These are phyloP conservation scores for Drosophila cardini DNA, from an alignment of 1,140 invertebrate species.

Conservation along the genomic window DNA sequence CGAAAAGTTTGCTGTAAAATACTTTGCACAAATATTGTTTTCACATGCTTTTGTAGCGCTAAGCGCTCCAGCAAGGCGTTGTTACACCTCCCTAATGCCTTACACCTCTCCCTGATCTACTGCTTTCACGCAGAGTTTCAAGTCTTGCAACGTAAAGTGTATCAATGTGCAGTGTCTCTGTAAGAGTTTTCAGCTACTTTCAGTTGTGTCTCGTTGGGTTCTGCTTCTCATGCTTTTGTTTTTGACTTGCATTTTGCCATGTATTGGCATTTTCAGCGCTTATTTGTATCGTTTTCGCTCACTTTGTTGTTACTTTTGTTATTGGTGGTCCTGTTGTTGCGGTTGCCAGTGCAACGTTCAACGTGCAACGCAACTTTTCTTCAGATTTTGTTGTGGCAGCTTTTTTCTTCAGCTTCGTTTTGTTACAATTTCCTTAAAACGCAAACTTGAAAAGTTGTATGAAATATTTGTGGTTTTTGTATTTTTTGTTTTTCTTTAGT, in stretches of 20 bases:
- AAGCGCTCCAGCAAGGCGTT: constrained; percentile 61
- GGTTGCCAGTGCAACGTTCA: constrained; percentile 67
- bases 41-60: constrained; percentile 77
- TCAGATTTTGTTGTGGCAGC: constrained; percentile 45
- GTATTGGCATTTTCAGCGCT: constrained; percentile 79
- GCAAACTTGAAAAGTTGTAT: constrained; percentile 73
- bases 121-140: constrained; percentile 14
- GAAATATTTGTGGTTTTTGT: constrained; percentile 50
- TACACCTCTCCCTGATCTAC: not conserved
- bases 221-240: constrained; percentile 49
- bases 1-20: constrained; percentile 78
- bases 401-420: constrained; percentile 45
- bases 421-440: constrained; percentile 74
- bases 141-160: constrained; percentile 73
- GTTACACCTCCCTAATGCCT: constrained; percentile 4
- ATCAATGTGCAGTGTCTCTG: constrained; percentile 68
- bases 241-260: constrained; percentile 64
- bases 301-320: constrained; percentile 71
- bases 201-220: constrained; percentile 44
- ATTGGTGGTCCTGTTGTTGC: constrained; percentile 42
- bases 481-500: constrained; percentile 30
- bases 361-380: constrained; percentile 55
- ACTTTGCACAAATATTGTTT: constrained; percentile 81
- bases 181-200: constrained; percentile 66
- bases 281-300: constrained; percentile 80